phyloP scores from a whole-genome alignment of 2,888 invertebrate genomes.

The Tolmerus cingulatus region DNA sequence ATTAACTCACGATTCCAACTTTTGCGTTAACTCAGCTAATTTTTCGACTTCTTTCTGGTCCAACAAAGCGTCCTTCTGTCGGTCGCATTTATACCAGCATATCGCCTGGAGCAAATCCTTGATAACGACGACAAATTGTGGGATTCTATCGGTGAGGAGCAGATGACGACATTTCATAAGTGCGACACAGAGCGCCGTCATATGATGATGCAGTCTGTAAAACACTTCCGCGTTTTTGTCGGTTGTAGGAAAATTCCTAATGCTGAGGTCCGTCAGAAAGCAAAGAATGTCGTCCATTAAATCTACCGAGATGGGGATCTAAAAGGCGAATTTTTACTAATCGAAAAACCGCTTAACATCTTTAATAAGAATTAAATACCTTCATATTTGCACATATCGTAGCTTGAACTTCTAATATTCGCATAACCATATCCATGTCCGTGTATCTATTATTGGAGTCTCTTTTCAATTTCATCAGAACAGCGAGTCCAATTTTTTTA shows the following conservation, averaged over 20 bases:
- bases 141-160: constrained; percentile 58
- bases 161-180: constrained; percentile 55
- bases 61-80: constrained; percentile 56
- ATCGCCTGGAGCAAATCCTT: constrained; percentile 59
- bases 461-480: constrained; percentile 53
- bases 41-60: constrained; percentile 56
- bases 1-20: constrained; percentile 54
- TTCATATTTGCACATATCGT: constrained; percentile 56
- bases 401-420: constrained; percentile 56
- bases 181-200: constrained; percentile 55
- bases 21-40: constrained; percentile 56
- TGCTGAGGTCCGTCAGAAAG: constrained; percentile 57
- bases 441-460: constrained; percentile 47
- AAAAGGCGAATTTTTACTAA: background rate
- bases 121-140: constrained; percentile 58
- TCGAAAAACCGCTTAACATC: background rate
- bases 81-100: constrained; percentile 59
- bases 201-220: constrained; percentile 52
- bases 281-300: constrained; percentile 58
- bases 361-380: constrained; percentile 48
- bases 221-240: constrained; percentile 55
- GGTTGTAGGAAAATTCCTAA: constrained; percentile 54
- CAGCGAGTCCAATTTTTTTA: constrained; percentile 55
- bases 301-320: constrained; percentile 57
- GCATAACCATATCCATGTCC: constrained; percentile 50